Percentiles rank a stretch among this genome's conserved stretches.
Conservation (phyloP, 2,888 invertebrate genomes). For the Prosopocoilus inquinatus region DNA sequence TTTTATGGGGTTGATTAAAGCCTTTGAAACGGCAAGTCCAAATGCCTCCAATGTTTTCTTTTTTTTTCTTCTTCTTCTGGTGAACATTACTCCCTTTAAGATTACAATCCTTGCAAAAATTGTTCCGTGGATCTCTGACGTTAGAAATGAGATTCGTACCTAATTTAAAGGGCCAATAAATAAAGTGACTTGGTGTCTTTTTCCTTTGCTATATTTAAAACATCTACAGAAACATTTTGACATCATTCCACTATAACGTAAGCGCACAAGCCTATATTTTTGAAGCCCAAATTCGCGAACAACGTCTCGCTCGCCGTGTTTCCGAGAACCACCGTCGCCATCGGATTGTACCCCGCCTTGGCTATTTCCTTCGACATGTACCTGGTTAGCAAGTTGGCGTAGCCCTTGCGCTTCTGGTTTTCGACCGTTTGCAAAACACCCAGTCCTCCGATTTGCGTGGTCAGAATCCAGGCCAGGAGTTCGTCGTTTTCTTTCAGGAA, state of each 20-base stretch:
- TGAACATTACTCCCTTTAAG: too few relatives aligned
- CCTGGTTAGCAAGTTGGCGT: conserved; percentile 42
- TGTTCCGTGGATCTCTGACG: too few relatives aligned
- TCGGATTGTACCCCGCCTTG: conserved; percentile 37
- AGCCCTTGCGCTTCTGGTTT: conserved; percentile 43
- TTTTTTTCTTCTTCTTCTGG: too few relatives aligned
- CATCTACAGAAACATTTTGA: too few relatives aligned
- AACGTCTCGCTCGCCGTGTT: conserved; percentile 43
- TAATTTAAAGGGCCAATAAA: too few relatives aligned
- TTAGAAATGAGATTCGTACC: too few relatives aligned
- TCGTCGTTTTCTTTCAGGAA: conserved; percentile 41
- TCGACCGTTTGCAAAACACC: conserved; percentile 44
- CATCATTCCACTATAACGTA: background rate
- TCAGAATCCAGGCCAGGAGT: conserved; percentile 46
- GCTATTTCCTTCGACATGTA: conserved; percentile 41
- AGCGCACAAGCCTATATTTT: conserved; percentile 19
- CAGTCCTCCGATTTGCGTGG: conserved; percentile 42
- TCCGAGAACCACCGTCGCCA: conserved; percentile 37
- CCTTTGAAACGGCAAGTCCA: too few relatives aligned
- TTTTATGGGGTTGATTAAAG: too few relatives aligned
- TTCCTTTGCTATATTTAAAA: too few relatives aligned
- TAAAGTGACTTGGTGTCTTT: too few relatives aligned
- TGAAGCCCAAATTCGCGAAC: conserved; percentile 42
- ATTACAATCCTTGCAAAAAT: too few relatives aligned
- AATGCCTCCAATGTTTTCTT: too few relatives aligned